phyloP scores from a whole-genome alignment of 2,797 vertebrate species.

The Dallia pectoralis region DNA sequence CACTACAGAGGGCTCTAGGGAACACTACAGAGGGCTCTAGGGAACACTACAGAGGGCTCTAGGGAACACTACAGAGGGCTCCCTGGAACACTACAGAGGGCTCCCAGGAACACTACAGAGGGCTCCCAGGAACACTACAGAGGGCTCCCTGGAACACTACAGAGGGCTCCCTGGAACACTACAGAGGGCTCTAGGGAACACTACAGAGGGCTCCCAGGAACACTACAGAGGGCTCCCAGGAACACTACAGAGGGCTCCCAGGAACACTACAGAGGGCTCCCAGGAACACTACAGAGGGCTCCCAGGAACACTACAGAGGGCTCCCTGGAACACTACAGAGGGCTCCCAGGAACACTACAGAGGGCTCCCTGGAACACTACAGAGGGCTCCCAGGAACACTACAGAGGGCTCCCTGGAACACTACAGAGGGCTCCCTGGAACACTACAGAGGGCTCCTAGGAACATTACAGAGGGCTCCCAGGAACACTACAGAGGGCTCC shows the following conservation, averaged over 20 bases:
- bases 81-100: slow-evolving; percentile 33
- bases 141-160: slow-evolving; percentile 52
- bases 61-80: too few species aligned
- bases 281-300: too few species aligned
- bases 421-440: too few species aligned
- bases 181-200: slow-evolving; percentile 48
- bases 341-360: slow-evolving; percentile 38
- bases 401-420: slow-evolving; percentile 48
- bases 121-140: slow-evolving; percentile 38
- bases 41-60: slow-evolving; percentile 43
- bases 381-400: slow-evolving; percentile 41
- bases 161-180: slow-evolving; percentile 41
- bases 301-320: slow-evolving; percentile 33
- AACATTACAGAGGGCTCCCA: too few species aligned
- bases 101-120: slow-evolving; percentile 59
- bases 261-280: slow-evolving; percentile 43
- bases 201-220: too few species aligned
- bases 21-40: too few species aligned
- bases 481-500: slow-evolving; percentile 43
- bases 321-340: slow-evolving; percentile 58
- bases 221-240: slow-evolving; percentile 44
- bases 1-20: slow-evolving; percentile 44
- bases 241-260: too few species aligned
- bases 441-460: slow-evolving; percentile 44
- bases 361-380: slow-evolving; percentile 52